Evolutionary conservation across 1,140 invertebrate genomes (phyloP), one percentile per base, ranked within the genome.

Genomic region (Microvelia longipes): DNA sequence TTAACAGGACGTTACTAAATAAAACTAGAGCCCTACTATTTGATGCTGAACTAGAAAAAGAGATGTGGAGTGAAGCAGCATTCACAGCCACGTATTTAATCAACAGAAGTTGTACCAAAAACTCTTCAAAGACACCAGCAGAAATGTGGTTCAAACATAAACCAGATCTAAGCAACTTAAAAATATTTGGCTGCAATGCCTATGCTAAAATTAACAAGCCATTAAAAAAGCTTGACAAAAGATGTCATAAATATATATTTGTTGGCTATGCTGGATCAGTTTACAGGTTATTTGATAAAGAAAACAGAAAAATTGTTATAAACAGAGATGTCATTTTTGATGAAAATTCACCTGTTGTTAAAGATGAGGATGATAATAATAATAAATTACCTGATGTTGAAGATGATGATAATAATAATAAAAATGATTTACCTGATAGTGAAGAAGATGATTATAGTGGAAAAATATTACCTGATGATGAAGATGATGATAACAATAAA

Each of bases 1-100:
- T 75, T 63, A 78, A 77, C 70, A 50, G 35, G 19, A 11, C 35
- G 5, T 19, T 50, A 11, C 19, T 50, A 19, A 50, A 50, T 50
- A 50, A 50, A 50, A 50, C 35, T 50, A 50, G 35, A 50, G 35
- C 35, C 35, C 19, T 50, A 50, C 19, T 50, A 19, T 50, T 50
- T 19, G 35, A 50, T 50, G 5, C 35, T 11, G 35, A 50, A 11
- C 5, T 11, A 50, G 19, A 50, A 50, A 50, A 50, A 11, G 35
- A 50, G 19, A 11, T 50, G 35, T 50, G 35, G 35, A 19, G 35
- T 50, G 35, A 50, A 50, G 35, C 35, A 11, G 35, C 19, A 11
- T 50, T 11, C 19, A 50, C 35, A 11, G 5, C 35, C 5, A 19
- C 35, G 35, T 50, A 50, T 19, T 50, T 50, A 50, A 5, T 50